phyloP scores from a whole-genome alignment of 2,888 invertebrate species.

The Gnatocerus cornutus region DNA sequence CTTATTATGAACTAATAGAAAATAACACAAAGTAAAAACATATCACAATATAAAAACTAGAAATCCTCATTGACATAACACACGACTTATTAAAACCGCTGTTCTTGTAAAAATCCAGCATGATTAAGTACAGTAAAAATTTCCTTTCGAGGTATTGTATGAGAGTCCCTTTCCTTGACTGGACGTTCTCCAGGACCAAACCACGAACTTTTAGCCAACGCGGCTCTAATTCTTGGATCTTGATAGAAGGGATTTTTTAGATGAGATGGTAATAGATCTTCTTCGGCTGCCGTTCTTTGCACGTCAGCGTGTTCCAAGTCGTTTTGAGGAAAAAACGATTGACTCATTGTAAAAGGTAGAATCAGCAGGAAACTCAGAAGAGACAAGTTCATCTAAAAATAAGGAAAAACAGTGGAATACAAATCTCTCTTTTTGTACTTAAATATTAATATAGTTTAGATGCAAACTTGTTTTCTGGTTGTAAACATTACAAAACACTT shows the following conservation, averaged over 20 bases:
- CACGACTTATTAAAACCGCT: constrained; percentile 38
- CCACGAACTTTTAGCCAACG: constrained; percentile 75
- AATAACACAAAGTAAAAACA: too few relatives aligned
- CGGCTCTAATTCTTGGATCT: constrained; percentile 74
- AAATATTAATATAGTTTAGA: too few relatives aligned
- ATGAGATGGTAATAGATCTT: constrained; percentile 74
- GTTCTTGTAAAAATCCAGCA: constrained; percentile 74
- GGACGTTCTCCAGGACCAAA: constrained; percentile 77
- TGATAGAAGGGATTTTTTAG: constrained; percentile 76
- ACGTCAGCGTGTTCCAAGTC: constrained; percentile 45
- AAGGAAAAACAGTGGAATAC: not conserved
- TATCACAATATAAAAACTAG: too few relatives aligned
- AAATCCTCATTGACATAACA: not conserved
- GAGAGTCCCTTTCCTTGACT: constrained; percentile 76
- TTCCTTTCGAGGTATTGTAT: constrained; percentile 76
- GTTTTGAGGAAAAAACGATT: constrained; percentile 22
- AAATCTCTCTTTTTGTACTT: too few relatives aligned
- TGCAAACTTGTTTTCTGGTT: too few relatives aligned
- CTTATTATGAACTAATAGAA: too few relatives aligned
- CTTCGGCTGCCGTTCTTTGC: constrained; percentile 69
- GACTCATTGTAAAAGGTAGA: constrained; percentile 5
- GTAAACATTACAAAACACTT: not conserved
- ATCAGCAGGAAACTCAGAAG: constrained; percentile 1
- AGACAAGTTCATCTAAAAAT: not conserved
- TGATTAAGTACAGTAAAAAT: constrained; percentile 79